A percentile compares a stretch with the other conserved stretches of the same genome.
phyloP scores from a whole-genome alignment of 1,140 invertebrate species.

The Macrostomum lignano region DNA sequence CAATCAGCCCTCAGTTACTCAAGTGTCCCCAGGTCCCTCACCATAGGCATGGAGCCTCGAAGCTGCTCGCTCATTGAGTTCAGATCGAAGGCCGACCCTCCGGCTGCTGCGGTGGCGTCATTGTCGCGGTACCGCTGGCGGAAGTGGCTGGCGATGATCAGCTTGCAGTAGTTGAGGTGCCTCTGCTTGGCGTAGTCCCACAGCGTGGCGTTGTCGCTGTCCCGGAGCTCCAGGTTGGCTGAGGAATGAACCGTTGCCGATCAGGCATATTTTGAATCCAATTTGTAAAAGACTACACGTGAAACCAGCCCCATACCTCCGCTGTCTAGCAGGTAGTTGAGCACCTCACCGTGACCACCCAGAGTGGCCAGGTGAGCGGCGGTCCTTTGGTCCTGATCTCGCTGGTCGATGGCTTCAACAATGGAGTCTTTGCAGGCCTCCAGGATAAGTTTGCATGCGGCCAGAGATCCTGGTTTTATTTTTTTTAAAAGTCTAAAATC shows the following conservation, averaged over 20 bases:
- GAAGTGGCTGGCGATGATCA: constrained; percentile 24
- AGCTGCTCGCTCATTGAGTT: too few relatives aligned
- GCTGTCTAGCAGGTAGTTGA: constrained; percentile 20
- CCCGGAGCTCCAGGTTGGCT: constrained; percentile 17
- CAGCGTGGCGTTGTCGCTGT: constrained; percentile 17
- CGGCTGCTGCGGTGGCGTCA: constrained; percentile 13
- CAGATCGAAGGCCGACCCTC: too few relatives aligned
- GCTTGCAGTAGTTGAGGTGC: constrained; percentile 24
- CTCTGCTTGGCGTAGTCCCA: constrained; percentile 22
- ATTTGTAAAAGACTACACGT: too few relatives aligned
- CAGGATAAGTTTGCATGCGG: constrained; percentile 18
- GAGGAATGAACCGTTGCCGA: too few relatives aligned
- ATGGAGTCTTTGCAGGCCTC: constrained; percentile 14
- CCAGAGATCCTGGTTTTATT: constrained; percentile 16
- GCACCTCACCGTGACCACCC: constrained; percentile 24
- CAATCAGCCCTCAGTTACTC: too few relatives aligned
- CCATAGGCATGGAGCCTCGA: too few relatives aligned
- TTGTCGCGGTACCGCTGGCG: constrained; percentile 11
- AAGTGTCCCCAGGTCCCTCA: too few relatives aligned
- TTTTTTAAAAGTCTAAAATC: constrained; percentile 1
- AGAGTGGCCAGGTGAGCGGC: constrained; percentile 21
- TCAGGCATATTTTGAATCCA: too few relatives aligned
- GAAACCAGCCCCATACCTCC: constrained; percentile 18
- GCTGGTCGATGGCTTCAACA: constrained; percentile 13
- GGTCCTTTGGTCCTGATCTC: constrained; percentile 16